Conservation (phyloP, 2,113 vertebrate species). For the Madoqua kirkii region DNA sequence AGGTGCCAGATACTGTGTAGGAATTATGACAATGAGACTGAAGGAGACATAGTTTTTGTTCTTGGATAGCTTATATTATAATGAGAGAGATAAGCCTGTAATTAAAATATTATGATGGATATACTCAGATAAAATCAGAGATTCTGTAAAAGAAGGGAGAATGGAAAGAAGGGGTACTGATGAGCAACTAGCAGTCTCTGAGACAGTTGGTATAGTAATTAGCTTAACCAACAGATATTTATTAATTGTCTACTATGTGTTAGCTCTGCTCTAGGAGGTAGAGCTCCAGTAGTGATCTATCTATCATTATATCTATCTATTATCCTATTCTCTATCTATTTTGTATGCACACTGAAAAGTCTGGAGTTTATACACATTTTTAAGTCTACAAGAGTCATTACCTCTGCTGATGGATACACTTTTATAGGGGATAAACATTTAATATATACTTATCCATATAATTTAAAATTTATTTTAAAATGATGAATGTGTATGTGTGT, state of each 20-base stretch:
- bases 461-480: not conserved
- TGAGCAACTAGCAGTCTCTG: not conserved
- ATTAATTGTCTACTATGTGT: not conserved
- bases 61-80: not conserved
- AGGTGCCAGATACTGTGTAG: not conserved
- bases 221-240: not conserved
- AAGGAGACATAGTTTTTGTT: not conserved
- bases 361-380: not conserved
- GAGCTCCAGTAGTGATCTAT: not conserved
- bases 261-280: not conserved
- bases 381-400: not conserved
- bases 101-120: not conserved
- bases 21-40: not conserved
- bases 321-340: not conserved
- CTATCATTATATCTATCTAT: not conserved
- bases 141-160: not conserved
- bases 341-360: not conserved
- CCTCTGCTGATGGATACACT: not conserved
- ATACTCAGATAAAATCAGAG: not conserved
- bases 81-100: not conserved
- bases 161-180: not conserved
- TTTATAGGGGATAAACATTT: not conserved
- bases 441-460: not conserved
- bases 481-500: not conserved
- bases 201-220: not conserved